phyloP scores from a whole-genome alignment of 1,140 invertebrate species.

The Conus ventricosus region DNA sequence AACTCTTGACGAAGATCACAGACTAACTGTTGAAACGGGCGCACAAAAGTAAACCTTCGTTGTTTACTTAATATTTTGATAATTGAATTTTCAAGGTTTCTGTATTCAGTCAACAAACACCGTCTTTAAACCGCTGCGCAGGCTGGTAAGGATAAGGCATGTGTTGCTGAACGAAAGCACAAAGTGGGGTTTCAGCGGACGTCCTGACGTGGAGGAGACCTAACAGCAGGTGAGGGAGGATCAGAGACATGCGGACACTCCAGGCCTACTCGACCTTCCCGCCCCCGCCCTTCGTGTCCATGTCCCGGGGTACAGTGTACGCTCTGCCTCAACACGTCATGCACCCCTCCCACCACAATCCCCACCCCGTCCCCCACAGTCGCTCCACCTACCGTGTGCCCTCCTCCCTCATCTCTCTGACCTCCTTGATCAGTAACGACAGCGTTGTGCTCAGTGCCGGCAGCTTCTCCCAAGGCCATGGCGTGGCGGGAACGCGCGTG shows the following conservation, averaged over 20 bases:
- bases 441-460: not conserved
- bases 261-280: not conserved
- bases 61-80: too few species aligned
- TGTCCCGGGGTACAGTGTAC: not conserved
- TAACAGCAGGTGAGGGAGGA: not conserved
- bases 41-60: too few species aligned
- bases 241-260: not conserved
- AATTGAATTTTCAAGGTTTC: too few species aligned
- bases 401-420: not conserved
- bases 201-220: not conserved
- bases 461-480: not conserved
- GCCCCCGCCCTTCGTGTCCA: constrained; percentile 18
- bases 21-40: too few species aligned
- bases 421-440: not conserved
- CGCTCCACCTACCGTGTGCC: not conserved
- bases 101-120: too few species aligned
- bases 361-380: not conserved
- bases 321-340: constrained; percentile 15
- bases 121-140: too few species aligned
- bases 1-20: too few species aligned
- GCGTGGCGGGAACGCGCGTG: not conserved
- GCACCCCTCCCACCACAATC: not conserved
- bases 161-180: not conserved
- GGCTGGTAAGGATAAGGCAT: not conserved
- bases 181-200: not conserved